phyloP scores from a whole-genome alignment of 2,797 vertebrate species.

The Sus cebifrons region DNA sequence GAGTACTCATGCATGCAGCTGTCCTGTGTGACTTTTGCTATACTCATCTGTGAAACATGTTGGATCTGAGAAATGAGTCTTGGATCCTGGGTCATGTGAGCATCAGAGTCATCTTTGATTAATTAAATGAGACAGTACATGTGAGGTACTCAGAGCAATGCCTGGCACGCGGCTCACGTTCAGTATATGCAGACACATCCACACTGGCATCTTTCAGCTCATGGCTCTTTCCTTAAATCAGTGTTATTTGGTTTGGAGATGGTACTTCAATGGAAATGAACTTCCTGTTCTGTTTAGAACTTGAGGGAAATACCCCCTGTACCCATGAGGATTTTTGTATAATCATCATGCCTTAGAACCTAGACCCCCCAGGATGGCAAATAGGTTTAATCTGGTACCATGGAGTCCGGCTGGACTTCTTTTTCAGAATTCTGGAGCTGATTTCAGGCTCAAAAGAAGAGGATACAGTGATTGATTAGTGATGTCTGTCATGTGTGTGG shows the following conservation, averaged over 20 bases:
- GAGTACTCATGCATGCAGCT: constrained; percentile 61
- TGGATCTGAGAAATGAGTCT: constrained; percentile 72
- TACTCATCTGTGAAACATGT: constrained; percentile 68
- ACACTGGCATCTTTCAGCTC: not conserved
- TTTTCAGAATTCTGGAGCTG: constrained; percentile 9
- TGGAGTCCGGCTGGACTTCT: not conserved
- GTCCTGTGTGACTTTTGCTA: constrained; percentile 51
- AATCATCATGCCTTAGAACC: not conserved
- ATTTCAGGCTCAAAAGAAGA: constrained; percentile 10
- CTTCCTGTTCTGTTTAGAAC: not conserved
- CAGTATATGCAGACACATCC: not conserved
- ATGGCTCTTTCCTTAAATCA: constrained; percentile 31
- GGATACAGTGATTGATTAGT: constrained; percentile 1
- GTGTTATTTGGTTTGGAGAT: not conserved
- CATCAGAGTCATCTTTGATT: constrained; percentile 78
- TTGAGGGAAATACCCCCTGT: not conserved
- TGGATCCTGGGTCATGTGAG: constrained; percentile 54
- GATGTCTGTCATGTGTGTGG: not conserved
- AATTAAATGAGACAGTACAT: constrained; percentile 66
- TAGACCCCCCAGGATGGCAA: not conserved
- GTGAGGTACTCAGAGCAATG: not conserved
- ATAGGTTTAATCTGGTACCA: constrained; percentile 21
- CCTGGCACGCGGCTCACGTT: not conserved
- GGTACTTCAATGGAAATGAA: not conserved
- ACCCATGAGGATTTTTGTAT: not conserved